Conservation (phyloP, 2,797 vertebrate genomes). For the Prunella strophiata region DNA sequence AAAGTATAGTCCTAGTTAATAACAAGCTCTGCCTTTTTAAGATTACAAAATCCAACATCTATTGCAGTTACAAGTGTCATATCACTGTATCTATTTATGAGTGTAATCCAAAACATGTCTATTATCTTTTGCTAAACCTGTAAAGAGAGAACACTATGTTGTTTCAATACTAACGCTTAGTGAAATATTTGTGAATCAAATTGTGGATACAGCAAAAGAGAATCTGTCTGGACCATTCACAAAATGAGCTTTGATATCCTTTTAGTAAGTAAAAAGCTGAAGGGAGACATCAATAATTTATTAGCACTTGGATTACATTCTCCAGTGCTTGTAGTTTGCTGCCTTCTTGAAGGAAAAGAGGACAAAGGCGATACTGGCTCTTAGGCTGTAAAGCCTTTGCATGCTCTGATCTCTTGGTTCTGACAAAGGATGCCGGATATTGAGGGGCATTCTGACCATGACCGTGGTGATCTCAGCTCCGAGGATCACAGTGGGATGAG, state of each 20-base stretch:
- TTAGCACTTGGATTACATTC: constrained; percentile 61
- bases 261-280: constrained; percentile 65
- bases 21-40: neutral
- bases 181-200: constrained; percentile 55
- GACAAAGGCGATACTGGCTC: constrained; percentile 15
- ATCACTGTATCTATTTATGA: constrained; percentile 11
- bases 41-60: neutral
- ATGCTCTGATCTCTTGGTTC: neutral
- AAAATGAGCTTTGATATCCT: constrained; percentile 60
- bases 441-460: neutral
- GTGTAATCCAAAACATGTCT: constrained; percentile 1
- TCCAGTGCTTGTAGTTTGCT: constrained; percentile 28
- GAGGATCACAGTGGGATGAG: neutral
- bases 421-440: neutral
- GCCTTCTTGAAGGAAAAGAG: constrained; percentile 41
- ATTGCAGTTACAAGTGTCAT: neutral
- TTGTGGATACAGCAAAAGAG: constrained; percentile 20
- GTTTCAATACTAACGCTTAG: neutral
- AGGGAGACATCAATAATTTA: constrained; percentile 63
- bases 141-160: neutral
- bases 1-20: neutral
- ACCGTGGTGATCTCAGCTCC: neutral
- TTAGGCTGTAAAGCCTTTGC: neutral
- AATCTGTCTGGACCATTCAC: constrained; percentile 61
- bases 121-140: constrained; percentile 27